phyloP scores from a whole-genome alignment of 2,797 vertebrate genomes.

The Sebastes elongatus region DNA sequence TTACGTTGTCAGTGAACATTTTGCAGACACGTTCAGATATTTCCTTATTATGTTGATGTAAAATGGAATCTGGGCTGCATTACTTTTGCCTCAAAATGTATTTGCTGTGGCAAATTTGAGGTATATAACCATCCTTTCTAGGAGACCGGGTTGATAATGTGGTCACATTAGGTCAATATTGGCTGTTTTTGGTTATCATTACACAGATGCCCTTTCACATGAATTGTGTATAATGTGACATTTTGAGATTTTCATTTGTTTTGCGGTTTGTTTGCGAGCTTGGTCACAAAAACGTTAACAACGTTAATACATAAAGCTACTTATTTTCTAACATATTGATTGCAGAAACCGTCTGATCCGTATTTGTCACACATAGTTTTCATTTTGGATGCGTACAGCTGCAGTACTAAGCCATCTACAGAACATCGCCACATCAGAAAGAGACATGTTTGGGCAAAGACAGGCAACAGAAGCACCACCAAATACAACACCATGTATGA shows the following conservation, averaged over 20 bases:
- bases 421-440: background rate
- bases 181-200: background rate
- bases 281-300: background rate
- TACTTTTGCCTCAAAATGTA: background rate
- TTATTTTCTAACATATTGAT: background rate
- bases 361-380: background rate
- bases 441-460: background rate
- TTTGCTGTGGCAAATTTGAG: background rate
- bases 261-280: background rate
- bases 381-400: background rate
- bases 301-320: background rate
- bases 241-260: background rate
- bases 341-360: background rate
- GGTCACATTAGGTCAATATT: background rate
- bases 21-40: background rate
- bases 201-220: background rate
- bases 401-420: background rate
- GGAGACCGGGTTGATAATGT: background rate
- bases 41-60: background rate
- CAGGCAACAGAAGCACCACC: background rate
- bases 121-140: background rate
- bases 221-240: background rate
- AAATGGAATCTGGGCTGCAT: background rate
- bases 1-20: too few relatives aligned
- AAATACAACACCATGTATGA: background rate